Evolutionary conservation across 1,140 invertebrate species (phyloP).

Genomic region (Drosophila suzukii): DNA sequence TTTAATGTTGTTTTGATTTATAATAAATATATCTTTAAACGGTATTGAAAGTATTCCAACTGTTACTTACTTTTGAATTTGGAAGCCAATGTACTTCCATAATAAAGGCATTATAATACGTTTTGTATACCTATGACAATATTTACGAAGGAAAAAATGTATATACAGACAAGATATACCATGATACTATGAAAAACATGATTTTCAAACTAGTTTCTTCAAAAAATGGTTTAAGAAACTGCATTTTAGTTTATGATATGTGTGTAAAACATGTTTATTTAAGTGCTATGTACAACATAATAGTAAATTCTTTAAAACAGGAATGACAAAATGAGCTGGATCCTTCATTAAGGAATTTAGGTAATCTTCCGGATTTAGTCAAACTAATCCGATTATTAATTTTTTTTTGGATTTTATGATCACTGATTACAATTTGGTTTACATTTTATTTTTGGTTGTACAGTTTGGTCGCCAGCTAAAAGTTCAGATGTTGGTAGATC

Average conservation of each 20-base stretch:
- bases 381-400: not conserved
- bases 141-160: too few relatives aligned
- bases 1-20: not conserved
- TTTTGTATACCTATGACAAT: not conserved
- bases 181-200: not conserved
- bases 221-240: not conserved
- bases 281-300: conserved; percentile 6
- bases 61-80: not conserved
- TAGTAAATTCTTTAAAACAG: conserved; percentile 10
- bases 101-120: not conserved
- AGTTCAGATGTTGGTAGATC: conserved; percentile 1
- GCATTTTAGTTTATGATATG: not conserved
- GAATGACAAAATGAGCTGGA: conserved; percentile 11
- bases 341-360: not conserved
- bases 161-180: not conserved
- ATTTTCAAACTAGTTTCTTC: too few relatives aligned
- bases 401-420: not conserved
- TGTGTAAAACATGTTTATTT: conserved; percentile 1
- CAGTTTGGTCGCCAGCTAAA: conserved; percentile 19
- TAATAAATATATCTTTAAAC: too few relatives aligned
- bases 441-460: conserved; percentile 36
- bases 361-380: conserved; percentile 1
- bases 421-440: conserved; percentile 34
- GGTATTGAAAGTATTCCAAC: too few relatives aligned
- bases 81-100: not conserved